phyloP scores from a whole-genome alignment of 2,797 vertebrate genomes.

The Sciurus carolinensis region DNA sequence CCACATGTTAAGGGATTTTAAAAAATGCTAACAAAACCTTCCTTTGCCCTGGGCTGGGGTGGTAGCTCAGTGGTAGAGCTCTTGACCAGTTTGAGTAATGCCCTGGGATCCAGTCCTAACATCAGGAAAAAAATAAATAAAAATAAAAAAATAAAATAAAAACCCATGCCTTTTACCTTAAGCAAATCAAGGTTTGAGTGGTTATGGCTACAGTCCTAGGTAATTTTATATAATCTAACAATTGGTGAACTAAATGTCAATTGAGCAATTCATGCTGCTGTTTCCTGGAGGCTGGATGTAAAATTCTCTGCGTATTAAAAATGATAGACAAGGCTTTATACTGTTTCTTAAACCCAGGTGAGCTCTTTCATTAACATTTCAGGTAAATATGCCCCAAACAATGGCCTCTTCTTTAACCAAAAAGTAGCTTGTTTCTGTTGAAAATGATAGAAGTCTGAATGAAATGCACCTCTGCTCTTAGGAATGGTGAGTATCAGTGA shows the following conservation, averaged over 20 bases:
- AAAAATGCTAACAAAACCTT: background rate
- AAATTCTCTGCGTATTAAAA: slow-evolving; percentile 71
- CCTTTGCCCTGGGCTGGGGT: background rate
- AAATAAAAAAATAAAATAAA: too few species aligned
- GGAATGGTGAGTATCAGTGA: background rate
- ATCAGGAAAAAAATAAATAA: too few species aligned
- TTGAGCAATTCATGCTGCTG: background rate
- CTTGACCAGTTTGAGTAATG: background rate
- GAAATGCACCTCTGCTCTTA: background rate
- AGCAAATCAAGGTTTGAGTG: background rate
- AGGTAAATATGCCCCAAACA: slow-evolving; percentile 62
- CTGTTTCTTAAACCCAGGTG: slow-evolving; percentile 70
- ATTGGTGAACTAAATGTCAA: background rate
- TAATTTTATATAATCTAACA: background rate
- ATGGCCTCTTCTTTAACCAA: slow-evolving; percentile 46
- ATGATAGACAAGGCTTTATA: slow-evolving; percentile 70
- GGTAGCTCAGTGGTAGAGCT: too few species aligned
- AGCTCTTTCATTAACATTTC: slow-evolving; percentile 73
- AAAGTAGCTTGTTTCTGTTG: slow-evolving; percentile 52
- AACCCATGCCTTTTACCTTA: background rate
- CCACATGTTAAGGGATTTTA: background rate
- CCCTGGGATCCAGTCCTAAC: too few species aligned
- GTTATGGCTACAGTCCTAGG: background rate
- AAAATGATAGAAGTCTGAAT: slow-evolving; percentile 58
- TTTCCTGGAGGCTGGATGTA: background rate